These are phyloP conservation scores for Gorilla gorilla DNA, from an alignment of 2,113 vertebrate genomes.

Conservation along the genomic window DNA sequence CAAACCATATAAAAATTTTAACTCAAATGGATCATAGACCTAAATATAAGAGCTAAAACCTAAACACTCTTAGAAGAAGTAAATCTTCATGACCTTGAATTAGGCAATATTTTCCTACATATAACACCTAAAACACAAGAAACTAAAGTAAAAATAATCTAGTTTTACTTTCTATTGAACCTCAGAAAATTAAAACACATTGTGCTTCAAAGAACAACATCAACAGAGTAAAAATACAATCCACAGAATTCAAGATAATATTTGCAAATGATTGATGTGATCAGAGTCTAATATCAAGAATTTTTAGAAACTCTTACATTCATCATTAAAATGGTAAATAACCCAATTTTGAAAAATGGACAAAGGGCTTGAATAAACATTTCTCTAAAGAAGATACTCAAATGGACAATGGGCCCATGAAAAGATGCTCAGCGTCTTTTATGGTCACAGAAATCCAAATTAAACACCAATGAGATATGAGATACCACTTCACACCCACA, in stretches of 20 bases:
- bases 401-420: not conserved
- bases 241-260: not conserved
- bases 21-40: not conserved
- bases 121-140: not conserved
- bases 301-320: not conserved
- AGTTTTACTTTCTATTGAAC: not conserved
- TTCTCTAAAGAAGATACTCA: not conserved
- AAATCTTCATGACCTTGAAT: not conserved
- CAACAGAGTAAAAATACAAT: not conserved
- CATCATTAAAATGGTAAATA: not conserved
- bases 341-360: not conserved
- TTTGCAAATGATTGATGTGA: not conserved
- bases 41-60: not conserved
- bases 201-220: not conserved
- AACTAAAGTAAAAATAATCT: not conserved
- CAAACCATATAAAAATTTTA: not conserved
- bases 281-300: not conserved
- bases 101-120: not conserved
- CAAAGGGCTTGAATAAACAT: not conserved
- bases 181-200: not conserved
- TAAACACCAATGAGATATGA: not conserved
- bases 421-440: not conserved
- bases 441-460: not conserved
- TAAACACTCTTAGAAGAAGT: not conserved
- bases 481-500: not conserved